Conservation (phyloP, 2,797 vertebrate species). For the Cyprinella venusta region DNA sequence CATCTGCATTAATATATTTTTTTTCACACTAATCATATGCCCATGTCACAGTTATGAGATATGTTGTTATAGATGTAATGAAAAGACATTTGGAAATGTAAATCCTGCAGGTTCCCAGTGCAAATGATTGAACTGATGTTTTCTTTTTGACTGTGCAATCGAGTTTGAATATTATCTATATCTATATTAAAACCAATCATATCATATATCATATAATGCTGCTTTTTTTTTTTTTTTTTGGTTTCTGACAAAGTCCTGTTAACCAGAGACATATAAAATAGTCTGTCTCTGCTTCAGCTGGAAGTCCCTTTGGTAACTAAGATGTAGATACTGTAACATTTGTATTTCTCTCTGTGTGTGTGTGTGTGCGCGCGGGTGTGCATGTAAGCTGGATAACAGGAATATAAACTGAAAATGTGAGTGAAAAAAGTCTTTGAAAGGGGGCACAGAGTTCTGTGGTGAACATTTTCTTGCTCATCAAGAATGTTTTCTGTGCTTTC, state of each 20-base stretch:
- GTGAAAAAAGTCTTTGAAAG: background rate
- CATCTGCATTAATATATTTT: slow-evolving; percentile 1
- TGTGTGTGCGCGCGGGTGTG: slow-evolving; percentile 1
- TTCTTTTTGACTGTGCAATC: no score
- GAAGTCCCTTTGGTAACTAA: slow-evolving; percentile 8
- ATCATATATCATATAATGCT: no score
- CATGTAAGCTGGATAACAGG: slow-evolving; percentile 23
- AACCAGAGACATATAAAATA: background rate
- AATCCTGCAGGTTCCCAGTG: slow-evolving; percentile 9
- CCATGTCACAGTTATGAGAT: slow-evolving; percentile 13
- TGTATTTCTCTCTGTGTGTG: background rate
- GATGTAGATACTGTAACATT: slow-evolving; percentile 54
- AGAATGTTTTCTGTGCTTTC: slow-evolving; percentile 25
- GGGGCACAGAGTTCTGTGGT: background rate
- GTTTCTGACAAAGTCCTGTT: slow-evolving; percentile 11
- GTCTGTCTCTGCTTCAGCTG: background rate
- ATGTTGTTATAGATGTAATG: slow-evolving; percentile 9
- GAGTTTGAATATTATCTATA: no score
- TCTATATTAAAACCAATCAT: no score
- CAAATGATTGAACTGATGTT: no score
- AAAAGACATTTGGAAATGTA: slow-evolving; percentile 5
- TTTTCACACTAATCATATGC: slow-evolving; percentile 45
- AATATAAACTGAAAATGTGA: slow-evolving; percentile 8
- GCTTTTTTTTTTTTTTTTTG: no score
- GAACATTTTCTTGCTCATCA: background rate